Evolutionary conservation across 2,797 vertebrate species (phyloP), one percentile per base, ranked within the genome.

Genomic region (Lophura swinhoii): DNA sequence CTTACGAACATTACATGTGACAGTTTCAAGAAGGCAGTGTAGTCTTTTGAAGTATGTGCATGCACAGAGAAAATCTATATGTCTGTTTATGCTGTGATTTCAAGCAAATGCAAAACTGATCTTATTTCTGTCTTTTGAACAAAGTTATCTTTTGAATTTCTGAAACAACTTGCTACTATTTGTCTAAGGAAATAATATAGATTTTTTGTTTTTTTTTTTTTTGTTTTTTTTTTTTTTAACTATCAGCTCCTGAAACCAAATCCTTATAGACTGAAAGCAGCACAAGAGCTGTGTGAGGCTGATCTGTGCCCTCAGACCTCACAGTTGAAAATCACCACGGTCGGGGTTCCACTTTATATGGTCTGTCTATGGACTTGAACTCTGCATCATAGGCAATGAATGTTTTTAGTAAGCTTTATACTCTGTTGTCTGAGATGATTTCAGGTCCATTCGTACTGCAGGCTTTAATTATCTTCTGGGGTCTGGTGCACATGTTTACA

Each of bases 391-490:
- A 66, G 69, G 87, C 89, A 81, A 41, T 74, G 88, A 91, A 72
- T 84, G 83, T 85, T 93, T 93, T 90, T 87, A 77, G 80, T 85
- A 9, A 82, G 28, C 66, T 88, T 87, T 91, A 87, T 93, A 39
- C 70, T 78, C 82, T 67, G 93, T 96, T 96, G 94, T 96, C 75
- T 80, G 87, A 70, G 62, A 46, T 91, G 82, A 96, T 93, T 94
- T 84, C 84, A 68, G 64, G 92, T 88, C 95, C 92, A 91, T 93
- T 95, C 93, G 84, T 22, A 12, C 41, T 62, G 91, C 73, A 55
- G 74, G 66, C 72, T 37, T 78, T 80, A 43, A 75, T 79, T 94
- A 91, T 87, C 62, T 82, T 91, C 82, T 84, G 75, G 69, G 66
- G 56, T 79, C 80, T 88, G 76, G 69, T 92, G 74, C 71, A 37